phyloP scores from a whole-genome alignment of 2,797 vertebrate genomes.

The Parauchenoglanis ngamensis region DNA sequence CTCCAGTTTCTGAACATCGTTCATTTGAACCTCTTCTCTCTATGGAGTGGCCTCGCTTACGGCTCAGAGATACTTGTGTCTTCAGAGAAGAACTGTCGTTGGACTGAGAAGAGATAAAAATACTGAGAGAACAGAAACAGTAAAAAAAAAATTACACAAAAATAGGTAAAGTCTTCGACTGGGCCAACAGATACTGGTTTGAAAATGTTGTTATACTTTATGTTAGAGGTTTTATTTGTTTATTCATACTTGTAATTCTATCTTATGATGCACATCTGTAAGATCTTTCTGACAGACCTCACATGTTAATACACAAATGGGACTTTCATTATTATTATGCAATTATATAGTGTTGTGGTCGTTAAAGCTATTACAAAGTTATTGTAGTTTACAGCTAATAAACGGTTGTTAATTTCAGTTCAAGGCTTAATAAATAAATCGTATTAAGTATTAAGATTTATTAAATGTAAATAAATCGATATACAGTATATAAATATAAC shows the following conservation, averaged over 20 bases:
- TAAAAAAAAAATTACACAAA: background rate
- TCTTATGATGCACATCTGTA: background rate
- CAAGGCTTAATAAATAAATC: background rate
- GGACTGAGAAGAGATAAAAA: slow-evolving; percentile 3
- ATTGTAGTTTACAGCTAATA: background rate
- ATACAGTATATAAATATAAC: background rate
- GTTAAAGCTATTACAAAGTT: background rate
- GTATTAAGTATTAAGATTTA: no score
- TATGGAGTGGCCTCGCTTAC: slow-evolving; percentile 25
- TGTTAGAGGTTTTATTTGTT: no score
- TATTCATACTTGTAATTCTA: background rate
- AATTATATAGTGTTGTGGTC: background rate
- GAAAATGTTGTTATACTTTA: background rate
- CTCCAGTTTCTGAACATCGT: slow-evolving; percentile 21
- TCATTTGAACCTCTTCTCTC: slow-evolving; percentile 16
- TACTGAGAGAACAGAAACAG: background rate
- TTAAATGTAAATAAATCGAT: background rate
- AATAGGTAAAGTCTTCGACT: background rate
- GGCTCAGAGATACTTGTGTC: slow-evolving; percentile 5
- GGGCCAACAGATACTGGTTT: background rate
- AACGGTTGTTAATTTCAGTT: background rate
- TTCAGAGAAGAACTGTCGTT: slow-evolving; percentile 13
- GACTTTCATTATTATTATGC: background rate
- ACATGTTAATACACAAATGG: background rate
- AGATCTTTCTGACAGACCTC: background rate